Evolutionary conservation across 2,797 vertebrate genomes (phyloP).

Genomic region (Acanthurus leucopareius): DNA sequence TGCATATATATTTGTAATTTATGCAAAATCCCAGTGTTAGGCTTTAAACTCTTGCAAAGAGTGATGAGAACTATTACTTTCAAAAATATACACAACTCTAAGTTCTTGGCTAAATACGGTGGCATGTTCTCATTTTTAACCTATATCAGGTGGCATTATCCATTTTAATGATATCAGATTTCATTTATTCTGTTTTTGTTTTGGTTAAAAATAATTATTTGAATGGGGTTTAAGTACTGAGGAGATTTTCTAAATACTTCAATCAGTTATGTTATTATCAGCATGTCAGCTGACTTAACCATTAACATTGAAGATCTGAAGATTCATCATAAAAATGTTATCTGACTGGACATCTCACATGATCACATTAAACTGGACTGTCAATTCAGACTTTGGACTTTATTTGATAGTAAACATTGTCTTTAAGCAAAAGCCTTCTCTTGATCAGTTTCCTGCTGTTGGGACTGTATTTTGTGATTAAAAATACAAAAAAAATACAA

Average conservation of each 20-base stretch:
- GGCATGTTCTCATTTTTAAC: too few species aligned
- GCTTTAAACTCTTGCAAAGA: neutral
- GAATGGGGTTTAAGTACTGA: neutral
- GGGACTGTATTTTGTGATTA: neutral
- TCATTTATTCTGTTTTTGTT: neutral
- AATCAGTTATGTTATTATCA: neutral
- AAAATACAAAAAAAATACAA: too few species aligned
- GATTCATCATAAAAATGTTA: neutral
- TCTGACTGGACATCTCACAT: neutral
- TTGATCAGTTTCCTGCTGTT: neutral
- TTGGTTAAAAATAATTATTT: neutral
- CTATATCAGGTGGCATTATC: neutral
- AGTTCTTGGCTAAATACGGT: neutral
- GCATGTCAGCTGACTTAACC: neutral
- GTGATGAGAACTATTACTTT: neutral
- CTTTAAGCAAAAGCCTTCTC: neutral
- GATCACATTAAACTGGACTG: neutral
- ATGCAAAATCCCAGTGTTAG: neutral
- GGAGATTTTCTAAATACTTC: neutral
- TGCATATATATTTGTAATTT: neutral
- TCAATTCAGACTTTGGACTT: neutral
- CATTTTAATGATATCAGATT: neutral
- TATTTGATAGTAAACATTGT: neutral
- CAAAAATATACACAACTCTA: neutral
- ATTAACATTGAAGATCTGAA: neutral